These are phyloP conservation scores for Ellobius talpinus DNA, from an alignment of 2,113 vertebrate genomes.

Conservation along the genomic window DNA sequence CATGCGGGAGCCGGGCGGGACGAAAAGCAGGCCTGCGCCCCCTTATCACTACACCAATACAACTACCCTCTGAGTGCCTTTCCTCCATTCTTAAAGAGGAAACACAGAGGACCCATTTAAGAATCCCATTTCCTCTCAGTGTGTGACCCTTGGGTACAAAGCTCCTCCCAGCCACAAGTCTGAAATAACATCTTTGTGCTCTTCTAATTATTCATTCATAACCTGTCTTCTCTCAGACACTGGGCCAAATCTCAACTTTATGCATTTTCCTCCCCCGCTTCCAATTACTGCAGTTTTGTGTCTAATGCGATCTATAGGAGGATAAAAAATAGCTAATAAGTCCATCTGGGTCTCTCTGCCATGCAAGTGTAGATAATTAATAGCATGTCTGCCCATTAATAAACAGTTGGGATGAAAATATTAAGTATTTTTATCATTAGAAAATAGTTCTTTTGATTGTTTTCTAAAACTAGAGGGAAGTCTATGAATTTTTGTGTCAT, in stretches of 20 bases:
- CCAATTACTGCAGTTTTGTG: not conserved
- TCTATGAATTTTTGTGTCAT: not conserved
- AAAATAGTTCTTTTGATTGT: slow-evolving; percentile 10
- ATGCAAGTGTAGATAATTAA: not conserved
- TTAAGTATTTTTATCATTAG: not conserved
- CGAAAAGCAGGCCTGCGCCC: too few relatives aligned
- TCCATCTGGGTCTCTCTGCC: slow-evolving; percentile 17
- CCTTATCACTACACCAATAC: too few relatives aligned
- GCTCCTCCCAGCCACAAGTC: not conserved
- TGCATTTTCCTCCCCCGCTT: not conserved
- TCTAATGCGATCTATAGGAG: slow-evolving; percentile 8
- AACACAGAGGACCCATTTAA: not conserved
- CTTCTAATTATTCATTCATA: not conserved
- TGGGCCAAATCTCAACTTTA: not conserved
- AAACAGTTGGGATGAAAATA: slow-evolving; percentile 15
- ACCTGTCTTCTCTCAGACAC: not conserved
- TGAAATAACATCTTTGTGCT: not conserved
- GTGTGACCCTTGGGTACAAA: not conserved
- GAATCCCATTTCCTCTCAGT: not conserved
- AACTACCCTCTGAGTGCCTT: not conserved
- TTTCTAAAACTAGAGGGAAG: slow-evolving; percentile 1
- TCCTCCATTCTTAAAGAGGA: not conserved
- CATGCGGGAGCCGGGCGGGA: too few relatives aligned
- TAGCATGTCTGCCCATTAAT: not conserved
- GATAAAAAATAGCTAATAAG: not conserved